Evolutionary conservation across 1,140 invertebrate genomes (phyloP).

Genomic region (Drosophila melanogaster): DNA sequence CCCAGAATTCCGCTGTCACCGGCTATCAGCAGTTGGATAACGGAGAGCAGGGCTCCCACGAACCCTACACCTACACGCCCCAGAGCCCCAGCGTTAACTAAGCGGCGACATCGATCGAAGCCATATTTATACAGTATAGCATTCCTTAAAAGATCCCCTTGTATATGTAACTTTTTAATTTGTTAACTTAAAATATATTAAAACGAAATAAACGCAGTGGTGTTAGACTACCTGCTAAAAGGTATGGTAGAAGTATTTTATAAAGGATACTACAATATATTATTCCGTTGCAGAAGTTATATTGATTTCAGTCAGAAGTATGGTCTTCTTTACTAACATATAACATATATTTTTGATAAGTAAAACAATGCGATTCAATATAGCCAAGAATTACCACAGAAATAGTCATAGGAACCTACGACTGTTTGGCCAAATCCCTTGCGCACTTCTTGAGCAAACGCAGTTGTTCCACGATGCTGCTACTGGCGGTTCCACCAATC

Average conservation of each 20-base stretch:
- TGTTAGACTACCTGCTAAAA: slow-evolving; percentile 38
- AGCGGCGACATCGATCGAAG: not conserved
- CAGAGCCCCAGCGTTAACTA: slow-evolving; percentile 83
- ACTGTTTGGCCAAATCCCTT: slow-evolving; percentile 59
- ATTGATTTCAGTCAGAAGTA: too few relatives aligned
- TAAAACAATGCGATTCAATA: too few relatives aligned
- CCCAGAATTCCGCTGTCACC: slow-evolving; percentile 67
- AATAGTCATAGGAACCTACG: slow-evolving; percentile 25
- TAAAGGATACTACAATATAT: not conserved
- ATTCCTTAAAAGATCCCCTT: slow-evolving; percentile 33
- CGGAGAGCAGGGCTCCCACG: slow-evolving; percentile 48
- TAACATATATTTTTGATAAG: too few relatives aligned
- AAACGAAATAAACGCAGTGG: slow-evolving; percentile 53
- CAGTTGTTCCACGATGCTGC: slow-evolving; percentile 65
- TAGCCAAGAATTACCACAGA: not conserved
- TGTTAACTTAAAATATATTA: slow-evolving; percentile 35
- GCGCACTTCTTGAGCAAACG: slow-evolving; percentile 54
- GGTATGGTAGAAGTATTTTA: not conserved
- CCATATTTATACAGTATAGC: slow-evolving; percentile 30
- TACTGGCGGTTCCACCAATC: slow-evolving; percentile 84
- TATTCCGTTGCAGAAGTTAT: too few relatives aligned
- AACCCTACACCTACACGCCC: slow-evolving; percentile 78
- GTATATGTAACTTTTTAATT: slow-evolving; percentile 38
- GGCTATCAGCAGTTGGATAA: slow-evolving; percentile 80
- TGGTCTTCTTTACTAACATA: too few relatives aligned